phyloP scores from a whole-genome alignment of 2,888 invertebrate genomes.

The Epirrita christyi region DNA sequence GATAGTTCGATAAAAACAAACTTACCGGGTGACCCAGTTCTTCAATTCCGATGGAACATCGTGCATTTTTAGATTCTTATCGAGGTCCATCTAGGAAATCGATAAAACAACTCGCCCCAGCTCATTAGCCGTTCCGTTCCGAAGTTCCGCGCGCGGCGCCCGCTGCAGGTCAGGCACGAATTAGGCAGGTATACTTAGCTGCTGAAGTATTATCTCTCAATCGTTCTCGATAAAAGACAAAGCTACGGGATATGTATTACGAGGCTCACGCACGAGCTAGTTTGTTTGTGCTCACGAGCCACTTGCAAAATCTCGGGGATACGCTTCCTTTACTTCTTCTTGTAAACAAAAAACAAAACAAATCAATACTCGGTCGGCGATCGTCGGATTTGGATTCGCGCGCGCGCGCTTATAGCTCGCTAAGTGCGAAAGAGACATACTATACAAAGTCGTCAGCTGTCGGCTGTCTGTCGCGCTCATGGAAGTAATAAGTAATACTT shows the following conservation, averaged over 20 bases:
- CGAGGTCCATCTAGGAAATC: conserved; percentile 65
- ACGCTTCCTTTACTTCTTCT: too few species aligned
- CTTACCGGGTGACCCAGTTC: conserved; percentile 67
- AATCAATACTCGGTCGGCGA: conserved; percentile 51
- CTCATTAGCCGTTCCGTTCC: conserved; percentile 57
- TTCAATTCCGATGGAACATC: conserved; percentile 58
- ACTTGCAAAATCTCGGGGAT: conserved; percentile 57
- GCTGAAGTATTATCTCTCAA: conserved; percentile 72
- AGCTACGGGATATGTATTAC: conserved; percentile 50
- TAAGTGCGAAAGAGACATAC: too few species aligned
- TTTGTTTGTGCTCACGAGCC: conserved; percentile 42
- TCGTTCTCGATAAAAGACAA: conserved; percentile 64
- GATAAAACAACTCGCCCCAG: conserved; percentile 74
- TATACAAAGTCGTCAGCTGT: too few species aligned
- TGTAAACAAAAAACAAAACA: conserved; percentile 75
- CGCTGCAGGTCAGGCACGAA: conserved; percentile 57
- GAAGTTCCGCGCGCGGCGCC: conserved; percentile 63
- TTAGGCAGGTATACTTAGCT: conserved; percentile 79
- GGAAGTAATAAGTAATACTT: too few species aligned
- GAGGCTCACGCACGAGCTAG: background rate
- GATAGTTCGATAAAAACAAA: conserved; percentile 40
- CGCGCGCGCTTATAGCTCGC: too few species aligned
- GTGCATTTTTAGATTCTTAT: conserved; percentile 68
- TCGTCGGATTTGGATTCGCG: conserved; percentile 57
- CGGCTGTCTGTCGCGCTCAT: too few species aligned